These are phyloP conservation scores for Semotilus atromaculatus DNA, from an alignment of 2,797 vertebrate genomes.

Conservation along the genomic window DNA sequence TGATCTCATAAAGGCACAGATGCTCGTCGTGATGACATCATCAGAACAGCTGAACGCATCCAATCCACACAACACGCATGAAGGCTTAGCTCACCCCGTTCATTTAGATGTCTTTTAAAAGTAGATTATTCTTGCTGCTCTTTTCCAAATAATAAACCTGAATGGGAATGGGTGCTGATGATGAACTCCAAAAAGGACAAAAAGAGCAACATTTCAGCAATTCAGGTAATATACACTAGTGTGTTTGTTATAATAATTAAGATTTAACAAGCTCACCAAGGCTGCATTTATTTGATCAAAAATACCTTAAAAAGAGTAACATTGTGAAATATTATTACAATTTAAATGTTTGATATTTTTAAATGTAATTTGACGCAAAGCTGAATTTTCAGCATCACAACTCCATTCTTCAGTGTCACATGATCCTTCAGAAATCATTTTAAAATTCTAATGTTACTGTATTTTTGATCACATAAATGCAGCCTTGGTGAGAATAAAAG, in stretches of 20 bases:
- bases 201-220: too few relatives aligned
- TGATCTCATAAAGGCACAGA: slow-evolving; percentile 19
- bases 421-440: background rate
- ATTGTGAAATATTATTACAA: background rate
- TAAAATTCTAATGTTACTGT: background rate
- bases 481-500: background rate
- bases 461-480: background rate
- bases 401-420: background rate
- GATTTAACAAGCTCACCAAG: background rate
- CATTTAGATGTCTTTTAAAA: background rate
- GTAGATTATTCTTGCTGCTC: background rate
- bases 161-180: background rate
- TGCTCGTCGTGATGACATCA: background rate
- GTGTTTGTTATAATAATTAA: background rate
- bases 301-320: background rate
- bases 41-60: background rate
- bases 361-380: background rate
- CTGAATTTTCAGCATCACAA: background rate
- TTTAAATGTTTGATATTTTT: background rate
- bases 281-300: background rate
- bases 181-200: background rate
- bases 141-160: background rate
- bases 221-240: too few relatives aligned
- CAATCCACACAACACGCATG: background rate
- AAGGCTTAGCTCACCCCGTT: background rate